Conservation (phyloP, 1,140 invertebrate species). For the Magallana ariakensis region DNA sequence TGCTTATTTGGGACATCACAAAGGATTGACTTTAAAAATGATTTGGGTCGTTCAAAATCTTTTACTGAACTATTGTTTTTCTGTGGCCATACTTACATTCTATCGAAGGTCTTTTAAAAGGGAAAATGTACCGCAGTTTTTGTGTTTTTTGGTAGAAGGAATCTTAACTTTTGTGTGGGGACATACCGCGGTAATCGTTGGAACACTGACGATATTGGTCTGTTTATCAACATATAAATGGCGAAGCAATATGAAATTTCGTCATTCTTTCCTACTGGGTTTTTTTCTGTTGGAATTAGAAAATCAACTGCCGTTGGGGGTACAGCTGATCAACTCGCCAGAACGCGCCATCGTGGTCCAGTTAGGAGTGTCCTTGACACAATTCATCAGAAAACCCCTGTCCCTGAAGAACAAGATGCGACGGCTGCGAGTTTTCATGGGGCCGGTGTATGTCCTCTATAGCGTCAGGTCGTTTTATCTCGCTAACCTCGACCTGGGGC, state of each 20-base stretch:
- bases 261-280: background rate
- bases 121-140: background rate
- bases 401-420: background rate
- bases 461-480: background rate
- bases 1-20: too few species aligned
- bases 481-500: background rate
- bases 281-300: background rate
- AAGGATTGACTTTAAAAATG: background rate
- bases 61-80: background rate
- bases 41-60: background rate
- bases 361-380: background rate
- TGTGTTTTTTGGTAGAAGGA: background rate
- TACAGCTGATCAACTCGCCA: constrained; percentile 2
- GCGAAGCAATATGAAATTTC: background rate
- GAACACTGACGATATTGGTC: background rate
- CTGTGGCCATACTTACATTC: background rate
- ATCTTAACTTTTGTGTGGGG: background rate
- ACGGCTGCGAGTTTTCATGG: background rate
- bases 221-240: background rate
- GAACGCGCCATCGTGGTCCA: background rate
- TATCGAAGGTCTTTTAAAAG: background rate
- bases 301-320: background rate
- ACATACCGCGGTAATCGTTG: background rate
- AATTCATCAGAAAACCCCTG: background rate
- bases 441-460: background rate